phyloP scores from a whole-genome alignment of 2,888 invertebrate genomes.

The Caenorhabditis afra region DNA sequence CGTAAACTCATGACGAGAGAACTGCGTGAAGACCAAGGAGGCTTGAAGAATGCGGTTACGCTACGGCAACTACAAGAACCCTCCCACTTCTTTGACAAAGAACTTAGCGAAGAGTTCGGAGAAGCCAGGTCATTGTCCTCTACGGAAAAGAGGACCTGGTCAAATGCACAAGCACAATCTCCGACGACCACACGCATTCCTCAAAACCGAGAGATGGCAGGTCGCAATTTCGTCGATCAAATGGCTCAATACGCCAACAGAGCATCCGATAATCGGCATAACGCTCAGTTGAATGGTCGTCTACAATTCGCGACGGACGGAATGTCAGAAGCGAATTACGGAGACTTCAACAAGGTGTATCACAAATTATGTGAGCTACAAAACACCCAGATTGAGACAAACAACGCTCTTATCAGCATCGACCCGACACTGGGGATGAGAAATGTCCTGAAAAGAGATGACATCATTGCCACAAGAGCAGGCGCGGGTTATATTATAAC shows the following conservation, averaged over 20 bases:
- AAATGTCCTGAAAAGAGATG: slow-evolving; percentile 43
- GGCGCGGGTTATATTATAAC: slow-evolving; percentile 30
- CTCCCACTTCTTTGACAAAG: slow-evolving; percentile 1
- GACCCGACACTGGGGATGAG: slow-evolving; percentile 55
- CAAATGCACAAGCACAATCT: neutral
- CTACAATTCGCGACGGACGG: slow-evolving; percentile 22
- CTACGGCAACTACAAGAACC: slow-evolving; percentile 17
- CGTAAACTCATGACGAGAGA: slow-evolving; percentile 9
- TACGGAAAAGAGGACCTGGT: neutral
- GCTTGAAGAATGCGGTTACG: neutral
- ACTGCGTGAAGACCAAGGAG: slow-evolving; percentile 1
- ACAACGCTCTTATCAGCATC: slow-evolving; percentile 33
- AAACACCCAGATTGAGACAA: slow-evolving; percentile 35
- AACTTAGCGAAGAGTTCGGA: slow-evolving; percentile 11
- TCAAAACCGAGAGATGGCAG: neutral
- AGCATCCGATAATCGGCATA: slow-evolving; percentile 6
- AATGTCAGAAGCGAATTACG: slow-evolving; percentile 12
- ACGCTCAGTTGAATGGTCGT: slow-evolving; percentile 10
- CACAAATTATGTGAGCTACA: slow-evolving; percentile 41
- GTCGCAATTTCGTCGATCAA: neutral
- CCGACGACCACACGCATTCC: neutral
- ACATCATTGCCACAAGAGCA: slow-evolving; percentile 40
- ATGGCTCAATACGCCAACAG: neutral
- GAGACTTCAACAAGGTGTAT: slow-evolving; percentile 35
- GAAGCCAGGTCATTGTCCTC: neutral